A percentile compares a stretch with the other conserved stretches of the same genome.
Conservation (phyloP, 2,888 invertebrate genomes). For the Cerceris rybyensis region DNA sequence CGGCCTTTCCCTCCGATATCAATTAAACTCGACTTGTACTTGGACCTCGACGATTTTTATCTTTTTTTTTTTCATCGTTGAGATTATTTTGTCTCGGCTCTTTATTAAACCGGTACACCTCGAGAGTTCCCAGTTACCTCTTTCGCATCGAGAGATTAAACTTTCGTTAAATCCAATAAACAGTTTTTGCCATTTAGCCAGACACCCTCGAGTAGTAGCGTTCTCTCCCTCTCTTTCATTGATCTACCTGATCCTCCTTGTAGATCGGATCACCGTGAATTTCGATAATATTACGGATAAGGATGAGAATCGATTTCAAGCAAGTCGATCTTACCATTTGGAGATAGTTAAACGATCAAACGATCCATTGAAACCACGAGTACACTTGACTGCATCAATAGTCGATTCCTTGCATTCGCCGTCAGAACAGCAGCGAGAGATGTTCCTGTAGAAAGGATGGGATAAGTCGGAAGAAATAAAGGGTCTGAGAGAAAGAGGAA, state of each 20-base stretch:
- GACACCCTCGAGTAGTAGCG: background rate
- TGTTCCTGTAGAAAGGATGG: constrained; percentile 1
- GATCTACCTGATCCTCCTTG: background rate
- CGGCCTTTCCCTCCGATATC: constrained; percentile 11
- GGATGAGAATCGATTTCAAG: constrained; percentile 18
- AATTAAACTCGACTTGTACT: constrained; percentile 19
- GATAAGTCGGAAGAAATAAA: constrained; percentile 6
- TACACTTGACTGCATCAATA: constrained; percentile 4
- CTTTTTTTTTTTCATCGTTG: background rate
- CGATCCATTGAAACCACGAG: constrained; percentile 7
- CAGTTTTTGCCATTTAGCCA: constrained; percentile 1
- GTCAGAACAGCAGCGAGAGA: constrained; percentile 11
- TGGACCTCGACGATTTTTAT: constrained; percentile 1
- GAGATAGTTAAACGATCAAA: constrained; percentile 11
- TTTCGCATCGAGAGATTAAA: constrained; percentile 1
- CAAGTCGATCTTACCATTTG: background rate
- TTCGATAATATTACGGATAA: background rate
- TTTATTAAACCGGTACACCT: background rate
- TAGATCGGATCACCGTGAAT: background rate
- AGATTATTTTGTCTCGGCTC: background rate
- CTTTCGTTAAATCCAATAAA: constrained; percentile 11
- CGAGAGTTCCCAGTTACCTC: background rate
- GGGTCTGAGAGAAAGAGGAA: background rate
- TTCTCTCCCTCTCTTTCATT: too few species aligned
- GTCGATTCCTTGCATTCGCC: constrained; percentile 5